These are phyloP conservation scores for Caradrina clavipalpis DNA, from an alignment of 2,888 invertebrate genomes.

Conservation along the genomic window DNA sequence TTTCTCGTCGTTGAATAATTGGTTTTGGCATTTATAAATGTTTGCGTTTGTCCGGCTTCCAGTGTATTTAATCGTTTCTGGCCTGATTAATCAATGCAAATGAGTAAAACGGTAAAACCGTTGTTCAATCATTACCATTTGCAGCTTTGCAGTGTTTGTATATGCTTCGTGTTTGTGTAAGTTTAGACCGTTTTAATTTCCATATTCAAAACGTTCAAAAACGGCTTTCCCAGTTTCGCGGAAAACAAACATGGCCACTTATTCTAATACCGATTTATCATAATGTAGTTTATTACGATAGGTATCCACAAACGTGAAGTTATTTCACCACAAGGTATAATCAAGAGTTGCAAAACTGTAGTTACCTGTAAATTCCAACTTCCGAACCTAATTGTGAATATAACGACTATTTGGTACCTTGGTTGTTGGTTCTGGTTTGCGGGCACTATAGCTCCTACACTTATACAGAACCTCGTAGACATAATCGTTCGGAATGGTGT, in stretches of 20 bases:
- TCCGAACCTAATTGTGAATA: conserved; percentile 40
- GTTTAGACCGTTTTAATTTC: neutral
- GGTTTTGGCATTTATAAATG: conserved; percentile 28
- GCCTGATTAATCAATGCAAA: conserved; percentile 43
- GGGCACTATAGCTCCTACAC: conserved; percentile 49
- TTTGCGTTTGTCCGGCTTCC: conserved; percentile 29
- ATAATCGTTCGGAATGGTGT: conserved; percentile 64
- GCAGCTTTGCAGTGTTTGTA: conserved; percentile 16
- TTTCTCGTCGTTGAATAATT: conserved; percentile 31
- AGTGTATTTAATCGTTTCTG: conserved; percentile 16
- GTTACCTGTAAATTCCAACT: conserved; percentile 32
- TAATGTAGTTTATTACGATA: conserved; percentile 35
- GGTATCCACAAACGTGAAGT: conserved; percentile 45
- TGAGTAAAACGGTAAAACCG: conserved; percentile 27
- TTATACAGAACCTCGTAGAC: conserved; percentile 39
- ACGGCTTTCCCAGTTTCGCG: neutral
- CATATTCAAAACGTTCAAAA: neutral
- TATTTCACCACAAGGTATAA: conserved; percentile 20
- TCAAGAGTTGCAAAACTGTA: conserved; percentile 48
- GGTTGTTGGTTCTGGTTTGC: conserved; percentile 37
- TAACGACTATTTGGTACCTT: conserved; percentile 31
- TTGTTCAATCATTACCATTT: conserved; percentile 40
- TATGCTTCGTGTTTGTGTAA: neutral
- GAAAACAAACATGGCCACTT: conserved; percentile 6
- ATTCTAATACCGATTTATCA: conserved; percentile 39